Percentiles rank a stretch among this genome's conserved stretches.
Evolutionary conservation across 2,797 vertebrate species (phyloP).

Genomic region (Stomatorhinus walkeri): DNA sequence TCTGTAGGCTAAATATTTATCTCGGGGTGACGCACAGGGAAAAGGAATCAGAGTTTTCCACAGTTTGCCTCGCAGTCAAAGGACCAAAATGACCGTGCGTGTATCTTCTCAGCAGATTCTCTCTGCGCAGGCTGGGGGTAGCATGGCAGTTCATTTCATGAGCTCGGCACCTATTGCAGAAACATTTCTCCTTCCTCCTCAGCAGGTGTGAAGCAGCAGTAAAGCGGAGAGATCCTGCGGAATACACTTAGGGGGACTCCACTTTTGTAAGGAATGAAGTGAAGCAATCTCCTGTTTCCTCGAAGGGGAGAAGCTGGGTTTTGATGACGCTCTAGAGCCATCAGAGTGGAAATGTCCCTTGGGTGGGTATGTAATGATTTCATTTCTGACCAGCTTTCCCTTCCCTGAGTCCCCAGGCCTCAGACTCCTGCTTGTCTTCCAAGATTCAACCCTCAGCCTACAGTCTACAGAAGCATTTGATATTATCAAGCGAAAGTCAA

Average conservation of each 20-base stretch:
- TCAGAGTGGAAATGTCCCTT: not conserved
- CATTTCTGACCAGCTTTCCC: not conserved
- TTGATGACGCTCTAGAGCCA: not conserved
- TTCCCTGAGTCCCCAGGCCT: not conserved
- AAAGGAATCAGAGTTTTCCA: not conserved
- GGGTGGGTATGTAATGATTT: not conserved
- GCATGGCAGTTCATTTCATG: not conserved
- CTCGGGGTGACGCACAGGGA: not conserved
- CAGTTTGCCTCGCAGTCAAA: not conserved
- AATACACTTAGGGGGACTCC: not conserved
- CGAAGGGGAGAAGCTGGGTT: not conserved
- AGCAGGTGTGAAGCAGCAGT: slow-evolving; percentile 4
- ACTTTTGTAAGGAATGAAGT: not conserved
- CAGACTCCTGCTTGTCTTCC: not conserved
- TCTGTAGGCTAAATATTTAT: not conserved
- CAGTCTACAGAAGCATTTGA: not conserved
- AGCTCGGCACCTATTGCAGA: not conserved
- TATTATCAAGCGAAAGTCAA: not conserved
- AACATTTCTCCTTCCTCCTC: not conserved
- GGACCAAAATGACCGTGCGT: not conserved
- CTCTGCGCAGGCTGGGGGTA: not conserved
- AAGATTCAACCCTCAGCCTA: not conserved
- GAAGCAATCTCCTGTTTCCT: slow-evolving; percentile 1
- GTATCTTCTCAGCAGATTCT: not conserved
- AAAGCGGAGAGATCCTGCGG: slow-evolving; percentile 16